Evolutionary conservation across 2,113 vertebrate genomes (phyloP), one percentile per base, ranked within the genome.

Genomic region (Hirundichthys speculiger): DNA sequence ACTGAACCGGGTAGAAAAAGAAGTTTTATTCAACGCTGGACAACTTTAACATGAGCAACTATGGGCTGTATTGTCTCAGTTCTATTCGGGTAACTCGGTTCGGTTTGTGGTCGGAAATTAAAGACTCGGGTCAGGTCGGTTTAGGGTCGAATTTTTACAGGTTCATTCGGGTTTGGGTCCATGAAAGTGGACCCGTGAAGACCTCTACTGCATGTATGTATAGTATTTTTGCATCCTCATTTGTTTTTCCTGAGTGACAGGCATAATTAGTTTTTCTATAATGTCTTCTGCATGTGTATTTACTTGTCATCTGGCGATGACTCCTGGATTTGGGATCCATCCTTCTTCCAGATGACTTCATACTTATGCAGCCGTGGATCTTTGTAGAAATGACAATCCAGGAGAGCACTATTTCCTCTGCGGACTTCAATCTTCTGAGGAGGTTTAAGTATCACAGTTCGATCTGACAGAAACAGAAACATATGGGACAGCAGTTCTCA

Each of bases 281-380:
- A 6, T 13, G 2, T 13, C 8, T 18, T 8, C 18, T 19, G 66
- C 88, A 0, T 40, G 38, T n/a, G 42, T 53, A 42, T 75, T 89
- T 90, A 94, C 94, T 92, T 94, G 88, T 93, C 75, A 9, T 82
- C 57, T 0, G 60, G 54, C 1, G 78, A 40, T 0, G 84, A 77
- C 8, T 89, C 81, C 3, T 20, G n/a, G 30, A 94, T 67, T 1
- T 79, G 74, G 0, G 46, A 15, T 6, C 75, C 77, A 2, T 90
- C 45, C 55, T 75, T 92, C 62, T 38, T 90, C 91, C 93, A 92
- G 49, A 78, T 41, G 2, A 90, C 40, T 16, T 69, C 45, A 18
- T 5, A 51, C 0, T 27, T 0, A 0, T 10, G 2, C 16, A 93
- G 75, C 13, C 25, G 60, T 10, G 65, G 48, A 73, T 93, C 92